Conservation (phyloP, 2,113 vertebrate genomes). For the Miniopterus natalensis region DNA sequence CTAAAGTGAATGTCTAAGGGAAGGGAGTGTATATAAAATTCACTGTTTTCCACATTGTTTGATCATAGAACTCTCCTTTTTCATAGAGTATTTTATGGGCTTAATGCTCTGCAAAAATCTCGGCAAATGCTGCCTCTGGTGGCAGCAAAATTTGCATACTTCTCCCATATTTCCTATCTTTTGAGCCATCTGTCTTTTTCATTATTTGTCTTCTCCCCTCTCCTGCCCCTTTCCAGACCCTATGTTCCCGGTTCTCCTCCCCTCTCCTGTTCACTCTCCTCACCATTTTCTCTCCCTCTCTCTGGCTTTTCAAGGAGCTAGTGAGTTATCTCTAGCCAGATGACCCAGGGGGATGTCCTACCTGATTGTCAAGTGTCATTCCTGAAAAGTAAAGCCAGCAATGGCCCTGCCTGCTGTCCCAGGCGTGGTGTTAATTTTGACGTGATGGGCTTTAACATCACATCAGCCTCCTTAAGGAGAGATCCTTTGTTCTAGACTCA, state of each 20-base stretch:
- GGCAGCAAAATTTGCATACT: not conserved
- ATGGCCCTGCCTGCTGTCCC: conserved; percentile 40
- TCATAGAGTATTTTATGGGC: not conserved
- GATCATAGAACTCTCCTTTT: not conserved
- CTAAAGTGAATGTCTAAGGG: not conserved
- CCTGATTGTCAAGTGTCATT: conserved; percentile 45
- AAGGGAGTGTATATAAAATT: not conserved
- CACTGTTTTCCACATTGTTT: conserved; percentile 10
- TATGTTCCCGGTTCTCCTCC: not conserved
- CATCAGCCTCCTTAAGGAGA: conserved; percentile 84
- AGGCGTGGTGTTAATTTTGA: conserved; percentile 74
- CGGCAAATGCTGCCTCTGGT: not conserved
- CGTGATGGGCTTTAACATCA: conserved; percentile 75
- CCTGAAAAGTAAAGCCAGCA: conserved; percentile 59
- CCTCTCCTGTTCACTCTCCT: not conserved
- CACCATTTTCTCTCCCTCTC: not conserved
- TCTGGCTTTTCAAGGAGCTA: not conserved
- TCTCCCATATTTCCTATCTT: not conserved
- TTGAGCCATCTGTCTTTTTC: not conserved
- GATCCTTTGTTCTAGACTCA: conserved; percentile 86
- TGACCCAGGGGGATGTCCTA: conserved; percentile 19
- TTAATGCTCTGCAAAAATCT: not conserved
- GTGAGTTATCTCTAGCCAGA: not conserved
- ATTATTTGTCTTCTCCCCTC: not conserved
- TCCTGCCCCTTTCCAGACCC: not conserved